Evolutionary conservation across 2,797 vertebrate genomes (phyloP), one percentile per base, ranked within the genome.

Genomic region (Eurystomus glaucurus): DNA sequence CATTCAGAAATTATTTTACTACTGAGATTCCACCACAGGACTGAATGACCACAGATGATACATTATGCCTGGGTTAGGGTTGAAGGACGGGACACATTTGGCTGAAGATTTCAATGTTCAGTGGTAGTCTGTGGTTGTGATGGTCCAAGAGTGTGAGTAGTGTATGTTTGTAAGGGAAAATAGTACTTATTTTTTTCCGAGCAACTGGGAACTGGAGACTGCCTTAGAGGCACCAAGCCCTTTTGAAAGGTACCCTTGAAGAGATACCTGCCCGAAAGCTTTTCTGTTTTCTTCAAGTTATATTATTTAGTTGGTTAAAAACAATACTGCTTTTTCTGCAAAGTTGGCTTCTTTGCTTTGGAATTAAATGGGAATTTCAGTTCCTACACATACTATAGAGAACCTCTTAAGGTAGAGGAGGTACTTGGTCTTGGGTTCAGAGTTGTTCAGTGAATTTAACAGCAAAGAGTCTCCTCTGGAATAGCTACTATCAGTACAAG

Each of bases 321-420:
- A 5, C 35, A 70, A 1, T 7, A 9, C 7, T 33, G 13, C 1
- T 57, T 81, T 43, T 88, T 75, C n/a, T 54, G 12, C 2, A 2
- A 48, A 8, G 4, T 7, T 54, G 7, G 3, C 61, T 81, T 18
- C 6, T 54, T 61, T 41, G 13, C 31, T 57, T 76, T 79, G 51
- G 54, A 58, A 58, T 93, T 72, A 68, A 55, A 3, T 28, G 26
- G 23, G 19, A 79, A 62, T 75, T 93, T 70, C 13, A 33, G 21
- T n/a, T 74, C 31, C 33, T 62, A 10, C 11, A 5, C 0, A 0
- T 26, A 2, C 9, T 37, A 0, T 3, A 33, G 60, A 58, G 10
- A 9, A 28, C 11, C 5, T 58, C 25, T 41, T 21, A n/a, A 37
- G 16, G 31, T 33, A 33, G 31, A 64, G 4, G 13, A 41, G 8